phyloP scores from a whole-genome alignment of 2,113 vertebrate genomes.

The Nibea albiflora region DNA sequence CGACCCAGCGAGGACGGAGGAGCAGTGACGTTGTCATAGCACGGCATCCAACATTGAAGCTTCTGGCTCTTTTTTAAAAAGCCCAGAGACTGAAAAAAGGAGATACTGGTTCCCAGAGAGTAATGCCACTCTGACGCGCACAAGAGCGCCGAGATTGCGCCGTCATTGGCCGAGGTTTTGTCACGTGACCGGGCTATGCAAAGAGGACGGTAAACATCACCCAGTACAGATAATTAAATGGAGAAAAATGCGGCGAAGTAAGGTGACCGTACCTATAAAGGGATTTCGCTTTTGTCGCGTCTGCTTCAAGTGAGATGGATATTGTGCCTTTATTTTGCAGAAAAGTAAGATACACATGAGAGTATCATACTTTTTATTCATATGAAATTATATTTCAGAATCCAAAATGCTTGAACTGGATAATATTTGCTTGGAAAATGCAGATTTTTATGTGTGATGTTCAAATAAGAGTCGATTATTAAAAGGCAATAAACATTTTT shows the following conservation, averaged over 20 bases:
- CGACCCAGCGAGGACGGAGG: constrained; percentile 99
- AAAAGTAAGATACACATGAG: not conserved
- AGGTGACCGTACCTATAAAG: constrained; percentile 59
- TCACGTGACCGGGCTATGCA: constrained; percentile 92
- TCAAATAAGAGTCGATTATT: not conserved
- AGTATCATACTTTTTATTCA: not conserved
- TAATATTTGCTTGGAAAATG: not conserved
- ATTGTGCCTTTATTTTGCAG: not conserved
- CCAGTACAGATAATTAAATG: constrained; percentile 87
- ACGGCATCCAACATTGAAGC: constrained; percentile 95
- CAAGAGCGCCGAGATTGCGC: constrained; percentile 83
- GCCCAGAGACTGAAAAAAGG: constrained; percentile 93
- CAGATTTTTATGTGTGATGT: not conserved
- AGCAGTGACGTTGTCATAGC: constrained; percentile 99
- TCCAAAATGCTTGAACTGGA: not conserved
- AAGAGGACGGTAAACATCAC: constrained; percentile 91
- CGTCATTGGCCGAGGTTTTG: constrained; percentile 85
- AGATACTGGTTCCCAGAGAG: constrained; percentile 88
- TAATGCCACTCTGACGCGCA: constrained; percentile 90
- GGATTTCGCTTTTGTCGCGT: constrained; percentile 33
- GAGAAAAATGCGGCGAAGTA: constrained; percentile 77
- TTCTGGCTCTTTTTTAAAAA: constrained; percentile 95
- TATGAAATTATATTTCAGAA: not conserved
- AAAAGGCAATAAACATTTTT: not conserved
- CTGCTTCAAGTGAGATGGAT: constrained; percentile 19